phyloP scores from a whole-genome alignment of 2,797 vertebrate genomes.

The Smutsia temminckii region DNA sequence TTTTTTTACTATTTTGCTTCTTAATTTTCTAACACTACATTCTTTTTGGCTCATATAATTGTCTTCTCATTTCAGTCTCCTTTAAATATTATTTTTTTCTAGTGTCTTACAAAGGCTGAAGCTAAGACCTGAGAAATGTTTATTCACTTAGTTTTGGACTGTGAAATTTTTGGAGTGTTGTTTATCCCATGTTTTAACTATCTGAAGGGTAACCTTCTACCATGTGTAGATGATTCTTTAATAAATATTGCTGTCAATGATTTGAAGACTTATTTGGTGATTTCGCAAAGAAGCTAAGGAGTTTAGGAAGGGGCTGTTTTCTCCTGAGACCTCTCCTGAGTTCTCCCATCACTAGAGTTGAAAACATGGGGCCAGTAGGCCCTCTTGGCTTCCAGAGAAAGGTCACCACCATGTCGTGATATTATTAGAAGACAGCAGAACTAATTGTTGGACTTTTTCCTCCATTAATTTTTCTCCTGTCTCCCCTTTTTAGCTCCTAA shows the following conservation, averaged over 20 bases:
- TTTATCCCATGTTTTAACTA: neutral
- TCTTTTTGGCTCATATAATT: neutral
- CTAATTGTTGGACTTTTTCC: constrained; percentile 41
- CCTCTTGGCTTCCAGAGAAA: neutral
- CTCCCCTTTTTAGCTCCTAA: constrained; percentile 39
- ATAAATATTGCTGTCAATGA: neutral
- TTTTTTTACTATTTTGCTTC: neutral
- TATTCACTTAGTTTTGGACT: neutral
- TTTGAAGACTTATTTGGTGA: neutral
- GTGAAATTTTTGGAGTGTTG: neutral
- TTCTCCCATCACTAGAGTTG: neutral
- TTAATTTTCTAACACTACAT: neutral
- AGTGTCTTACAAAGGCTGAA: neutral
- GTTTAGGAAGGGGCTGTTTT: neutral
- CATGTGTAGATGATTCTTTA: neutral
- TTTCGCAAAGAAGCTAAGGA: neutral
- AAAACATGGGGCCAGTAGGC: neutral
- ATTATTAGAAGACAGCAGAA: constrained; percentile 37
- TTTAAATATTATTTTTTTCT: neutral
- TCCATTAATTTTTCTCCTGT: constrained; percentile 15
- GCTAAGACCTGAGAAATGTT: neutral
- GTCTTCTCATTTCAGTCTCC: neutral
- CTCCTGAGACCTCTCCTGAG: neutral
- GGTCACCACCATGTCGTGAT: neutral
- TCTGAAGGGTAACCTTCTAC: neutral